A percentile compares a stretch with the other conserved stretches of the same genome.
These are phyloP conservation scores for Stegodyphus dumicola DNA, from an alignment of 1,140 invertebrate species.

Conservation along the genomic window DNA sequence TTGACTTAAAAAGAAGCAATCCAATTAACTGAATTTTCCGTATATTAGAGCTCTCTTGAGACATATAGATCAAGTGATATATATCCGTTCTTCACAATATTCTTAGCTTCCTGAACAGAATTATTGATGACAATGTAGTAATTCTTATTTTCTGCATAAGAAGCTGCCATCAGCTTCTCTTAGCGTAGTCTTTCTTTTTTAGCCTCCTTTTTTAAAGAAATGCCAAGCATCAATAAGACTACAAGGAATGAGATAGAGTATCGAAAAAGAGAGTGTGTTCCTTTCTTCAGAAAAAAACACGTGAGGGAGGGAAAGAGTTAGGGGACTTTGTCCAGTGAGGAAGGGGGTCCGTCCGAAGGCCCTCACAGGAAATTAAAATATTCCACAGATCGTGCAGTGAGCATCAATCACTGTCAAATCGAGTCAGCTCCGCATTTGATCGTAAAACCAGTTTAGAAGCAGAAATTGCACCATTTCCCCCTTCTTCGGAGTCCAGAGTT, in stretches of 20 bases:
- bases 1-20: too few relatives aligned
- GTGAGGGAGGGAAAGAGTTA: background rate
- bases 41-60: too few relatives aligned
- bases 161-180: too few relatives aligned
- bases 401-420: constrained; percentile 57
- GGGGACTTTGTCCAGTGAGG: constrained; percentile 33
- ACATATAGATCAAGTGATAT: too few relatives aligned
- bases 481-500: background rate
- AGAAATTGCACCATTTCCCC: constrained; percentile 33
- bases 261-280: background rate
- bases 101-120: too few relatives aligned
- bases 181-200: too few relatives aligned
- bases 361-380: constrained; percentile 59
- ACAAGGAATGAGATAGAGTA: background rate
- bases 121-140: too few relatives aligned
- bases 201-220: background rate
- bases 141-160: too few relatives aligned
- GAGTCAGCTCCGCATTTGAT: constrained; percentile 47
- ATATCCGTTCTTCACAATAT: too few relatives aligned
- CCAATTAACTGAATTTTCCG: too few relatives aligned
- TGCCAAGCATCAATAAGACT: constrained; percentile 1
- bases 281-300: background rate
- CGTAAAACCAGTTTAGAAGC: constrained; percentile 25
- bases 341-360: constrained; percentile 18
- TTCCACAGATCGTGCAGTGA: constrained; percentile 41